Base-by-base conservation (phyloP, 2,113 vertebrate species). In the Ophthalmolycus amberensis region DNA sequence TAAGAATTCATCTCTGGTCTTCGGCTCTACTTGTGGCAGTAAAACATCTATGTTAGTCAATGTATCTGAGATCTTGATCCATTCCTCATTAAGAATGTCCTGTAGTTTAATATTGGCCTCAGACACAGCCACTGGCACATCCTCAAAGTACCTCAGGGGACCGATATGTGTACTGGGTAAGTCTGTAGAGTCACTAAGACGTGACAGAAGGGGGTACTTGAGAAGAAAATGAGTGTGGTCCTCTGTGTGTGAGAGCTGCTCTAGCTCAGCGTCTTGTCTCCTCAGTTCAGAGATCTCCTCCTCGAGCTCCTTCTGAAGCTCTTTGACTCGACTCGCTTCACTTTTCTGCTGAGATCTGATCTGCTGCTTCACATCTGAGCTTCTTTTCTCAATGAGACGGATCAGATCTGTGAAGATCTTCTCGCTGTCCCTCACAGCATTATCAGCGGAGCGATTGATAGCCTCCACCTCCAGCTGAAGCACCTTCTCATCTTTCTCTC, bases 281-380 rank as follows among this genome's bases (percentile, higher is more conserved):
- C 34, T 75, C 64, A 81, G 79, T n/a, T 48, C 37, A 1, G 22
- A 6, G 54, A 81, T 48, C 64, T 81, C 25, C 32, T 62, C 29
- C 71, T 69, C 29, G n/a, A 81, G 56, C 34, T 75, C 50, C n/a
- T 18, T 34, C 56, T 50, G 8, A n/a, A 68, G 32, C 32, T 75
- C 20, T 11, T 69, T 52, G 34, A 11, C 32, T 7, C 22, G 25
- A 42, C 34, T 75, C 22, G 50, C 44, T 8, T 79, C 42, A 32
- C n/a, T 71, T 34, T 79, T 52, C 25, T 60, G 54, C 14, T 9
- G 60, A 18, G 42, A 46, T 38, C 16, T 64, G 60, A 64, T n/a
- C 34, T 64, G 18, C 34, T 38, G 16, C 10, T n/a, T 64, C 62
- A 64, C 34, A 12, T 64, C 60, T 6, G 60, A 38, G 34, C 18